Conservation (phyloP, 2,113 vertebrate genomes). For the Neotoma lepida region DNA sequence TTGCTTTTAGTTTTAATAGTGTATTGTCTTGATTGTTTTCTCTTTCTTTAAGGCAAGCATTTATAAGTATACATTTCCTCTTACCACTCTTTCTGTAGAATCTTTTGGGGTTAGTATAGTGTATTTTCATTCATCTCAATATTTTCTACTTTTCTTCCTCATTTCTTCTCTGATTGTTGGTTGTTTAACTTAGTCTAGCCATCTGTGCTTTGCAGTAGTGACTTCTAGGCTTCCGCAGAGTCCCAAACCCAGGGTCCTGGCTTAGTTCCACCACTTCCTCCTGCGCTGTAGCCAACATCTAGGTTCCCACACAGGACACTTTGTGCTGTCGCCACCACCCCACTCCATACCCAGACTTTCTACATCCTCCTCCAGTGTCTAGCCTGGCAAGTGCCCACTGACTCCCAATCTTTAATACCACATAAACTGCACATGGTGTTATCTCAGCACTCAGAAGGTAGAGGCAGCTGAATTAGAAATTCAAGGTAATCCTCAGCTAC, state of each 20-base stretch:
- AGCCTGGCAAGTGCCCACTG: not conserved
- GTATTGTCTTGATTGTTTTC: not conserved
- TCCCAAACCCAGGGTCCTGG: not conserved
- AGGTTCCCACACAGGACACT: not conserved
- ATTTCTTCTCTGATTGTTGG: not conserved
- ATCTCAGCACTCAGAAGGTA: not conserved
- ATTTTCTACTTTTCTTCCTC: not conserved
- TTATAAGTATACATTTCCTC: not conserved
- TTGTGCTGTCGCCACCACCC: not conserved
- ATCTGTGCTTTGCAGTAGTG: not conserved
- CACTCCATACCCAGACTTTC: not conserved
- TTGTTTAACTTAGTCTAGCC: not conserved
- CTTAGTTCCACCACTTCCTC: not conserved
- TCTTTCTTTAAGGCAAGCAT: not conserved
- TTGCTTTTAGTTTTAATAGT: not conserved
- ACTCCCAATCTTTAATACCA: not conserved
- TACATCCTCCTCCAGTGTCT: not conserved
- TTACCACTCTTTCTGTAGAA: not conserved
- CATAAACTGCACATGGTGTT: not conserved
- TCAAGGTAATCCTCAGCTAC: not conserved
- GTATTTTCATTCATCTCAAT: not conserved
- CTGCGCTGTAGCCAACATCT: not conserved
- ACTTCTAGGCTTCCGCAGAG: not conserved
- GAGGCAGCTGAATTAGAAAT: no score
- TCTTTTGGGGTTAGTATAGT: not conserved